Percentiles rank a stretch among this genome's conserved stretches.
phyloP scores from a whole-genome alignment of 64 coral and sea anemone genomes.

The Stichodactyla helianthus region DNA sequence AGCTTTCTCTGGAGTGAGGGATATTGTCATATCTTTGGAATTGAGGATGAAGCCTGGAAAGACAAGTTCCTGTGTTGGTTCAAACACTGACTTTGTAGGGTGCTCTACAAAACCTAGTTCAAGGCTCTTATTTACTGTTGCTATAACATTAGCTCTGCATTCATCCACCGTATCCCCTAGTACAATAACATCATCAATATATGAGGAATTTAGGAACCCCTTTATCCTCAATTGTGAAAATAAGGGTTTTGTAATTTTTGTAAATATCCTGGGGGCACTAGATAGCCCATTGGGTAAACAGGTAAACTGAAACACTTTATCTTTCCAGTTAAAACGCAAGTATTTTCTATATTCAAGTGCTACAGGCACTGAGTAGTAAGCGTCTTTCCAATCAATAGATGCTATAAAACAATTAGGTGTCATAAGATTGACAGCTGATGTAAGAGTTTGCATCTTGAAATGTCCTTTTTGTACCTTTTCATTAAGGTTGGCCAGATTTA shows the following conservation, averaged over 20 bases:
- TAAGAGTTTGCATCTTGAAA: constrained; percentile 65
- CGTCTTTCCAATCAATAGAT: constrained; percentile 23
- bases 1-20: constrained; percentile 36
- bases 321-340: background rate
- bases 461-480: constrained; percentile 5
- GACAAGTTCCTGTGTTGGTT: background rate
- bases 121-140: constrained; percentile 8
- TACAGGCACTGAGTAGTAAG: constrained; percentile 26
- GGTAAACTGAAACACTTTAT: constrained; percentile 17
- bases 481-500: constrained; percentile 19
- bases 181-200: constrained; percentile 35
- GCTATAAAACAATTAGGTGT: constrained; percentile 32
- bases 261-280: constrained; percentile 26
- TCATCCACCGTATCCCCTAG: constrained; percentile 23
- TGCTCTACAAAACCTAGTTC: constrained; percentile 41
- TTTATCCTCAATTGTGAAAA: constrained; percentile 28
- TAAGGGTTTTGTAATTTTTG: constrained; percentile 47
- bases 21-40: constrained; percentile 26
- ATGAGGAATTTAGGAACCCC: constrained; percentile 3
- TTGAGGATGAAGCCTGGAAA: constrained; percentile 37
- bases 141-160: constrained; percentile 30
- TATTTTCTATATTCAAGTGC: background rate
- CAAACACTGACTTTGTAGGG: constrained; percentile 31
- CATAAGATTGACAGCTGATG: constrained; percentile 34
- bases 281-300: constrained; percentile 1